Base-by-base conservation (phyloP, 2,797 vertebrate species). In the Margarornis squamiger region DNA sequence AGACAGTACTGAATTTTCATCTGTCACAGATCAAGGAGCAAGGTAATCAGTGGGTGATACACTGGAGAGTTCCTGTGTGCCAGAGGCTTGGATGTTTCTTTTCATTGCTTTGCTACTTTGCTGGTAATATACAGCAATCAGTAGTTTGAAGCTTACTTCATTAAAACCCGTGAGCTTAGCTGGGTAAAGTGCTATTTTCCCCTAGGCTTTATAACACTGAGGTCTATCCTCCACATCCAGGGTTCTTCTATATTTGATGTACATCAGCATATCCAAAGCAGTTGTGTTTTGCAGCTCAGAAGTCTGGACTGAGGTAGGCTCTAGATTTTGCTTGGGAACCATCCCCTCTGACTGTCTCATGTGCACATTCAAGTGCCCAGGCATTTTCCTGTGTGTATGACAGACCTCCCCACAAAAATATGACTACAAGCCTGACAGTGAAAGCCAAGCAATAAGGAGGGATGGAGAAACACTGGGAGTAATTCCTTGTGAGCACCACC, bases 1-100 rank as follows among this genome's bases (percentile, higher is more conserved):
- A 63, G 14, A 59, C 29, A 72, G 66, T 72, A 63, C 82, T 81
- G 88, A 88, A 67, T 76, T 78, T 78, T 95, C 77, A 67, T 67
- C 67, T 82, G 48, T 75, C 70, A 85, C 7, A 76, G 80, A 61
- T 58, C 34, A 85, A 88, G 49, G 46, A 80, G 54, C 1, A 4
- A 90, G 59, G 55, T 88, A 90, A 82, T 70, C 58, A 83, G 68
- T 36, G 39, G 23, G 46, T 72, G 68, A 93, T 72, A 83, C 3
- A 90, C 62, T 46, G 58, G 62, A 55, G 89, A 62, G 49, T 54
- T 92, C 38, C 65, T 58, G 45, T 16, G 52, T 85, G 63, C 57
- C 73, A 94, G 63, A 54, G 41, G 30, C 52, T 81, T 38, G 55
- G 24, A 75, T 54, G 8, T 57, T 90, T 84, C 52, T 66, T 85